These are phyloP conservation scores for Peromyscus melanophrys DNA, from an alignment of 2,797 vertebrate genomes.

Conservation along the genomic window DNA sequence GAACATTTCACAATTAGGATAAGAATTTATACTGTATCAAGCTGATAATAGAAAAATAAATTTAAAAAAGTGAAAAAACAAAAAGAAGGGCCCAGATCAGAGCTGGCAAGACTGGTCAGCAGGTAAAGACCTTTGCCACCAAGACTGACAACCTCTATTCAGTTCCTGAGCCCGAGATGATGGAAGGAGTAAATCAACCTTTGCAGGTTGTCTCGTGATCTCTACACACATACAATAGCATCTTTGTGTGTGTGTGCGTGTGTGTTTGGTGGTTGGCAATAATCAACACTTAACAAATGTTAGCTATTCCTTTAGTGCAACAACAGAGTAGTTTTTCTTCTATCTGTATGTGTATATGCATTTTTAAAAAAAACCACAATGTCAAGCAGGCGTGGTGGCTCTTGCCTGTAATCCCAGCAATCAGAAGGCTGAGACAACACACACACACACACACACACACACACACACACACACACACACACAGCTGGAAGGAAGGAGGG, in stretches of 20 bases:
- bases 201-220: neutral
- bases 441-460: neutral
- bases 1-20: no score
- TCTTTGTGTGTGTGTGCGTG: neutral
- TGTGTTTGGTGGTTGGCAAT: neutral
- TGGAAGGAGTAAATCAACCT: neutral
- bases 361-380: no score
- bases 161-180: neutral
- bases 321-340: neutral
- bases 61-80: no score
- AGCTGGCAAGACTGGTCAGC: neutral
- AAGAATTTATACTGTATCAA: no score
- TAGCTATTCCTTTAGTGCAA: neutral
- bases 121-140: neutral
- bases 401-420: neutral
- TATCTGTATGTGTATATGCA: neutral
- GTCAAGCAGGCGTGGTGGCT: neutral
- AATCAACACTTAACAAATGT: neutral
- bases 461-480: neutral
- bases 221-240: neutral
- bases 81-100: neutral
- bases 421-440: neutral
- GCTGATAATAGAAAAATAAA: no score
- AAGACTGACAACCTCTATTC: neutral
- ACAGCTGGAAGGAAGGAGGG: neutral